These are phyloP conservation scores for Caenorhabditis panamensis DNA, from an alignment of 2,888 invertebrate species.

Conservation along the genomic window DNA sequence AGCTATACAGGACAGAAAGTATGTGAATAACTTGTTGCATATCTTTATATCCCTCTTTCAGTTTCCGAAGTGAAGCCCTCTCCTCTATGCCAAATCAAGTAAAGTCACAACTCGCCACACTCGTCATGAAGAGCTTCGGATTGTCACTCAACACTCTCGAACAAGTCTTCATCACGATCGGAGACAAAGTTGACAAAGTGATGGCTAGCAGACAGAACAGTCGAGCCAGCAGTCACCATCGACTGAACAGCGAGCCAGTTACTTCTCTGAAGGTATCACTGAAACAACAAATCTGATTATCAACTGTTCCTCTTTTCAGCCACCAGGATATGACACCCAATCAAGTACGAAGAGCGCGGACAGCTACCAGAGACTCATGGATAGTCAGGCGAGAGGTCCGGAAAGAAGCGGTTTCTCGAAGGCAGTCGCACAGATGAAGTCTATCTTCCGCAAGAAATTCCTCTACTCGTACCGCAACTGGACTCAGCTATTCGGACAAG, in stretches of 20 bases:
- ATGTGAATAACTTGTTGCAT: no score
- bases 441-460: conserved; percentile 25
- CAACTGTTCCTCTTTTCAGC: conserved; percentile 5
- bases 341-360: conserved; percentile 58
- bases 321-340: conserved; percentile 55
- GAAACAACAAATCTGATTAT: not conserved
- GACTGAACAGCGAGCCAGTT: conserved; percentile 17
- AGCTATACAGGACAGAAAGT: conserved; percentile 32
- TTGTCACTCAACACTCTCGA: conserved; percentile 77
- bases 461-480: conserved; percentile 24
- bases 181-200: conserved; percentile 24
- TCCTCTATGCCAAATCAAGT: conserved; percentile 2
- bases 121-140: conserved; percentile 67
- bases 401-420: conserved; percentile 30
- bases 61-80: conserved; percentile 32
- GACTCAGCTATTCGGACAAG: conserved; percentile 18
- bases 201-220: conserved; percentile 48
- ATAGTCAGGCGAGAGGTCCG: conserved; percentile 55
- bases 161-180: conserved; percentile 74
- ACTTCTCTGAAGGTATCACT: conserved; percentile 13
- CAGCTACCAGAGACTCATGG: conserved; percentile 56
- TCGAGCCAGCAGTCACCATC: conserved; percentile 30
- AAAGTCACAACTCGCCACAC: conserved; percentile 4
- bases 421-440: conserved; percentile 11
- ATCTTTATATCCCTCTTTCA: conserved; percentile 26